Conservation (phyloP, 92 coral and sea anemone genomes). For the Micromussa lordhowensis region DNA sequence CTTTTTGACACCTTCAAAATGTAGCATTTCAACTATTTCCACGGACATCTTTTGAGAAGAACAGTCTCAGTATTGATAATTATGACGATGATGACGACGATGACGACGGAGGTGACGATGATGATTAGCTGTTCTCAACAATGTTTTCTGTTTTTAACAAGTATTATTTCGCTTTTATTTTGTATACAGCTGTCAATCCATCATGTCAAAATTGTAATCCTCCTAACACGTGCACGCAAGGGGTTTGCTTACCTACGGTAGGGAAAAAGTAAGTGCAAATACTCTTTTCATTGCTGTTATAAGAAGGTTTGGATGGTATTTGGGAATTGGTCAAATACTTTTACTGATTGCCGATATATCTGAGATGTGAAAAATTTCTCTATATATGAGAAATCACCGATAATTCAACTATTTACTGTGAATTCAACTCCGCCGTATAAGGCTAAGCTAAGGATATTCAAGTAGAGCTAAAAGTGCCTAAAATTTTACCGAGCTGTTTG, state of each 20-base stretch:
- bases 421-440: too few species aligned
- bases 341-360: too few species aligned
- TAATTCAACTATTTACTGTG: too few species aligned
- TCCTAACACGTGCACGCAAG: constrained; percentile 57
- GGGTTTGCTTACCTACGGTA: constrained; percentile 44
- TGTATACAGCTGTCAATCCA: constrained; percentile 21
- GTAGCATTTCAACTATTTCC: background rate
- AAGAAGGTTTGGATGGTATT: background rate
- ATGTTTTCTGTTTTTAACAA: background rate
- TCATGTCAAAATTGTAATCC: constrained; percentile 34
- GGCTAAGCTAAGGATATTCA: background rate
- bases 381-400: too few species aligned
- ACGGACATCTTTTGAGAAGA: background rate
- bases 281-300: too few species aligned
- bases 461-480: background rate
- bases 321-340: too few species aligned
- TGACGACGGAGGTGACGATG: too few species aligned
- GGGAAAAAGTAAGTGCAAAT: constrained; percentile 31
- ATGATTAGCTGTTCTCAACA: background rate
- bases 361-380: too few species aligned
- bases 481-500: background rate
- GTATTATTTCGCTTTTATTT: background rate
- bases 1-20: too few species aligned
- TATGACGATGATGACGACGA: too few species aligned
- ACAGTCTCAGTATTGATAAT: background rate